Evolutionary conservation across 2,888 invertebrate genomes (phyloP), one percentile per base, ranked within the genome.

Genomic region (Synergus japonicus): DNA sequence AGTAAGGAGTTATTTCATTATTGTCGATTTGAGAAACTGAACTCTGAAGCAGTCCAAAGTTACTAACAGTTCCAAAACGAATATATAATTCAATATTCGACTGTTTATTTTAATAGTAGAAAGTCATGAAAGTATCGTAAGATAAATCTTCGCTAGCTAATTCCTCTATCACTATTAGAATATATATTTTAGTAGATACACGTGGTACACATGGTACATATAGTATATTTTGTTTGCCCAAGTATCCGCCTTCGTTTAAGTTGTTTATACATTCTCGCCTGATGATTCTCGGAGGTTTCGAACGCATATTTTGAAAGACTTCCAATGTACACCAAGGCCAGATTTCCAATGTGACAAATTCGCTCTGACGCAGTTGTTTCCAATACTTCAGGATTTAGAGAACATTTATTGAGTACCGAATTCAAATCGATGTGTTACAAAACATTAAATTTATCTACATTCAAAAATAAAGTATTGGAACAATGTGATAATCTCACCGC

Each of bases 231-330:
- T 67, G 67, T 67, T 67, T 67, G 22, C 41, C 43, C 44, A 43
- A 67, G 67, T 46, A 46, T 49, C 29, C 49, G 49, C 73, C 37
- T 49, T 54, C 49, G 49, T n/a, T 49, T 49, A 73, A 73, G 49
- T 73, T 73, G 73, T 73, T 73, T 73, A 73, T 73, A 73, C 29
- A 73, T 73, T 54, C 73, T 73, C 73, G 73, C 13, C 29, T 46
- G 73, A 73, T 54, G 73, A 73, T 49, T 73, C 49, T 29, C 29
- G 54, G 37, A 29, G 54, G n/a, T 49, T 49, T 73, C 29, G n/a
- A 37, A 54, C 73, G 49, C 5, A 67, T 12, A 67, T 73, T 73
- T 73, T 73, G 73, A 73, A 73, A 49, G 49, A 49, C 29, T 73
- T 54, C 73, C 73, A 73, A 73, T 54, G 10, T n/a, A 37, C n/a